Base-by-base conservation (phyloP, 2,888 invertebrate species). In the Eristalis pertinax region DNA sequence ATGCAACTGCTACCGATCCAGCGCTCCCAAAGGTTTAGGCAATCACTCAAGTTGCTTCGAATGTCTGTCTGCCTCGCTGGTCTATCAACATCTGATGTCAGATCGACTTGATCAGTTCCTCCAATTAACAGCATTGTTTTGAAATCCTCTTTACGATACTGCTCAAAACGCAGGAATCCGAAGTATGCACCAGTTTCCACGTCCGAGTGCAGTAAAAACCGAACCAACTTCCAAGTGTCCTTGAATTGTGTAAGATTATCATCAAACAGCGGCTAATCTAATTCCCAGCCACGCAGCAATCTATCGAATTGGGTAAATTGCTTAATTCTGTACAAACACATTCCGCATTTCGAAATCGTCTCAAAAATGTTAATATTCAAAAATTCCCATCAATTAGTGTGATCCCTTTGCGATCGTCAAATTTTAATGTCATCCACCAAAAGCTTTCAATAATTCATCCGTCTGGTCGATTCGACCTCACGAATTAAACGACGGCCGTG, bases 351-450 rank as follows among this genome's bases (percentile, higher is more conserved):
- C 50, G 50, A 50, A 50, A 50, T 50, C 50, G 50, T 50, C 50
- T 50, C 19, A 19, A 8, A 50, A 50, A 50, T 50, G 19, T 50
- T 50, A 19, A 50, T 50, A 19, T 50, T 50, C 50, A 50, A 19
- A 50, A 50, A 50, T 50, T 50, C 50, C 19, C n/a, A 19, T 19
- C 50, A 50, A 50, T 50, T 50, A 50, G 50, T 50, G 50, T 50
- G 50, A 19, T 50, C 50, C 50, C 50, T 50, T 38, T 8, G 50
- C 50, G 50, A 50, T 50, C 50, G 50, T 50, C 50, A 50, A 69
- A 13, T 69, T 69, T 32, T 69, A 56, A 50, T 32, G 56, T 69
- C 50, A 69, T 8, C 56, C 26, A 19, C 35, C 15, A 72, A 26
- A 10, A 60, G 69, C 22, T 24, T 60, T 62, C 41, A 43, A 63